Evolutionary conservation across 2,888 invertebrate species (phyloP), one percentile per base, ranked within the genome.

Genomic region (Drosophila anomalata): DNA sequence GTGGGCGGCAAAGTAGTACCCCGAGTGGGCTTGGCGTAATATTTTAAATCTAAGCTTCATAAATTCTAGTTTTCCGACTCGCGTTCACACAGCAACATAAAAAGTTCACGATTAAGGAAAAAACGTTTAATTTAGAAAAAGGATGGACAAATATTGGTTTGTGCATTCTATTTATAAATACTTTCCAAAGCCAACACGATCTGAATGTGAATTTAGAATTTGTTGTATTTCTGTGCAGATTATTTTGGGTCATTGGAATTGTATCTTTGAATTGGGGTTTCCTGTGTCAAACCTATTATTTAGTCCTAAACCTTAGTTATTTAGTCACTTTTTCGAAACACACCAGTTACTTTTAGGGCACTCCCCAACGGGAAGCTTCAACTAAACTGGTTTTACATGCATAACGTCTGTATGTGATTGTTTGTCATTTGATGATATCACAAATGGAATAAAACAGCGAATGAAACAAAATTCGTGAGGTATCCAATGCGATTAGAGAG

Each of bases 381-480:
- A 33, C 61, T 31, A 33, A 62, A 62, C 62, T 42, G 31, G 61
- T 62, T 62, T 48, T 61, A 20, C 29, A 11, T 20, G 42, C 61
- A 31, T 11, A 48, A 41, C 20, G 31, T 61, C 22, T 31, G 9
- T 3, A 31, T 11, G 20, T 41, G 14, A 50, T 26, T 39, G 14
- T 12, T 31, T 31, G 36, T 26, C 26, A 61, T 61, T 31, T 14
- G 61, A 62, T 62, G 61, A 62, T 62, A 62, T 62, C 61, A 62
- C 62, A 62, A 48, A 62, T 39, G n/a, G 41, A 31, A 62, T 62
- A 62, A 61, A 44, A 61, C 48, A 47, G 8, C 20, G 29, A 29
- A 39, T 61, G 3, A 48, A 61, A 47, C 61, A 62, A 41, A 17
- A 33, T 46, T 46, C 2, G 36, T 7, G n/a, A 6, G 6, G 36